Evolutionary conservation across 1,140 invertebrate species (phyloP).

Genomic region (Hyles euphorbiae): DNA sequence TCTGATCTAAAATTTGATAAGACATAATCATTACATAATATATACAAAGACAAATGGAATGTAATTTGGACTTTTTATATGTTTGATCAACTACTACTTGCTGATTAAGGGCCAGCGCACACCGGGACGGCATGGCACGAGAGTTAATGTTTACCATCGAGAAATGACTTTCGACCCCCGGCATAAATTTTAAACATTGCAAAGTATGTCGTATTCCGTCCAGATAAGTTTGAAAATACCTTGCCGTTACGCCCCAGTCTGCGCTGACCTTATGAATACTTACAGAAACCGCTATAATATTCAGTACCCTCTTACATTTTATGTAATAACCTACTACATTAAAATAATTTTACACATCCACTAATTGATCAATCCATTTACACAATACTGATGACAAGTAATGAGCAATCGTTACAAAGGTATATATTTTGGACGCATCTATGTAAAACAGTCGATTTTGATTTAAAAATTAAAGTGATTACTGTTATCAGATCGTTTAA

Average conservation of each 20-base stretch:
- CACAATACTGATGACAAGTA: conserved; percentile 54
- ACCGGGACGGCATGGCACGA: too few species aligned
- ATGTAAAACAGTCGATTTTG: not conserved
- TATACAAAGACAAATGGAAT: conserved; percentile 67
- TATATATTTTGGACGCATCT: conserved; percentile 1
- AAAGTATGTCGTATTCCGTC: too few species aligned
- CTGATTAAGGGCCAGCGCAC: conserved; percentile 17
- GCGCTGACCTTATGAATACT: conserved; percentile 5
- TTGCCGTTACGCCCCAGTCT: too few species aligned
- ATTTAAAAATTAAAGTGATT: not conserved
- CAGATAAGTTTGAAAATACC: too few species aligned
- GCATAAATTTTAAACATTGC: too few species aligned
- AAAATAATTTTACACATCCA: conserved; percentile 20
- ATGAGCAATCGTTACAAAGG: conserved; percentile 42
- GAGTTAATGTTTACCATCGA: too few species aligned
- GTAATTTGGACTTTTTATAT: conserved; percentile 61
- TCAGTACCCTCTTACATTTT: conserved; percentile 57
- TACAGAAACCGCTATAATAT: conserved; percentile 45
- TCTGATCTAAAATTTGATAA: conserved; percentile 43
- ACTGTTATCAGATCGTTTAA: not conserved
- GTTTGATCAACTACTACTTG: conserved; percentile 43
- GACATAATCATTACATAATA: conserved; percentile 38
- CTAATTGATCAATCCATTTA: conserved; percentile 42
- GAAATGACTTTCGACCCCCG: too few species aligned
- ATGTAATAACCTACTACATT: conserved; percentile 23